Conservation (phyloP, 1,140 invertebrate genomes). For the Trachymyrmex cornetzi region DNA sequence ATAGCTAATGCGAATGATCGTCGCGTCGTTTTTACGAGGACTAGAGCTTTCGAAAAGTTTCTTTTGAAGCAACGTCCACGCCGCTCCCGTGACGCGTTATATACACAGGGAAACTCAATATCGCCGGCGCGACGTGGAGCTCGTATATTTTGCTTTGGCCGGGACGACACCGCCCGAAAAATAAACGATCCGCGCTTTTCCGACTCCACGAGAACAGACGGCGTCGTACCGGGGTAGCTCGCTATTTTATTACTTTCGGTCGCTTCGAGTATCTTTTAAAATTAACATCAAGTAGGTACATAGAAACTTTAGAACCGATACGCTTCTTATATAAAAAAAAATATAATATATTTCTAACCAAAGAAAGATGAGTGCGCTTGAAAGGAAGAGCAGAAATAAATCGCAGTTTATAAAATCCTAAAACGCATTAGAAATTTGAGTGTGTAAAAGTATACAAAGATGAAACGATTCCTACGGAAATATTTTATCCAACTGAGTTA, state of each 20-base stretch:
- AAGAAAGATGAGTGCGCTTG: neutral
- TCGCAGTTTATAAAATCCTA: neutral
- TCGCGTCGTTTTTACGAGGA: constrained; percentile 24
- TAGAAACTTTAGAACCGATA: neutral
- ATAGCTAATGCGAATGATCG: constrained; percentile 36
- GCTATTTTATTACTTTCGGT: constrained; percentile 58
- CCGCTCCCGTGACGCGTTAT: constrained; percentile 31
- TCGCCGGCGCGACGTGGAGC: constrained; percentile 20
- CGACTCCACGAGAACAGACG: constrained; percentile 59
- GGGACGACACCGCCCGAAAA: constrained; percentile 73
- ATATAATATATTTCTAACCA: neutral
- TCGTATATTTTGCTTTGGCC: constrained; percentile 77
- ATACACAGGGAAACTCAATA: constrained; percentile 72
- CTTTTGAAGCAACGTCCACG: constrained; percentile 56
- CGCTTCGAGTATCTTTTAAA: constrained; percentile 49
- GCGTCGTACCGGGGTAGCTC: neutral
- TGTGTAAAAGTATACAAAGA: neutral
- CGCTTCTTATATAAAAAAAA: neutral
- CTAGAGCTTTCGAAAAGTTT: constrained; percentile 57
- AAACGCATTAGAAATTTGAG: neutral
- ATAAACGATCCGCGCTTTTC: constrained; percentile 74
- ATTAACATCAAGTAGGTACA: neutral
- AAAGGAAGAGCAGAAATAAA: neutral
- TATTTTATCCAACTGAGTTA: neutral
- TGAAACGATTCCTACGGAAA: neutral